Evolutionary conservation across 1,140 invertebrate species (phyloP), one percentile per base, ranked within the genome.

Genomic region (Drosophila mauritiana): DNA sequence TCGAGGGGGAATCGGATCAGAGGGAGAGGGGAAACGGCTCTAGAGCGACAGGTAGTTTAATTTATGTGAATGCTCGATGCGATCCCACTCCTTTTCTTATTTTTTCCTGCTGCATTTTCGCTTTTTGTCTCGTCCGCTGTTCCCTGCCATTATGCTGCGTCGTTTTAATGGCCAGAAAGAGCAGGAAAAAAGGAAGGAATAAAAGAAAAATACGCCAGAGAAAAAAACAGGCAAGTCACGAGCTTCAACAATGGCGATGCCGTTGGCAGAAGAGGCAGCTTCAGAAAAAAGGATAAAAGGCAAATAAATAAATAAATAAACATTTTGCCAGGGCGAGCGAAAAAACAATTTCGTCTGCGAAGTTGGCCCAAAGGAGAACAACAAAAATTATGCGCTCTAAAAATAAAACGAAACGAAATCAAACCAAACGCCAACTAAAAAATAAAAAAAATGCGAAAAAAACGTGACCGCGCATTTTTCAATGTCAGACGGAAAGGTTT

Each of bases 401-500:
- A 70, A 72, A 72, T 72, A 72, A 72, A 72, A 72, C 52, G 59
- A 62, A 63, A 57, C 42, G 20, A 69, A 70, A 70, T 69, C 63
- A 68, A 70, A 63, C 56, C 56, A 68, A 80, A 74, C 37, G 58
- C 37, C 37, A 37, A 65, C 53, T 63, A 70, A 75, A 52, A 55
- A 78, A 65, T 63, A 25, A 54, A 43, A 25, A 62, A 68, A 67
- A 36, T 49, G 69, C 40, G 58, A 64, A 84, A 85, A 91, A 92
- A 92, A 92, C 91, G 91, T 92, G 91, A 92, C 91, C 91, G 84
- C 80, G 89, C 91, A 92, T 92, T 92, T 92, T 92, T 92, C 91
- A 92, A 92, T 92, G 91, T 92, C 91, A 92, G 91, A 86, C 79
- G 75, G 67, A 91, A 90, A 90, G 77, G 73, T 75, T 80, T 80